Evolutionary conservation across 2,888 invertebrate genomes (phyloP), one percentile per base, ranked within the genome.

Genomic region (Omphaloscelis lunosa): DNA sequence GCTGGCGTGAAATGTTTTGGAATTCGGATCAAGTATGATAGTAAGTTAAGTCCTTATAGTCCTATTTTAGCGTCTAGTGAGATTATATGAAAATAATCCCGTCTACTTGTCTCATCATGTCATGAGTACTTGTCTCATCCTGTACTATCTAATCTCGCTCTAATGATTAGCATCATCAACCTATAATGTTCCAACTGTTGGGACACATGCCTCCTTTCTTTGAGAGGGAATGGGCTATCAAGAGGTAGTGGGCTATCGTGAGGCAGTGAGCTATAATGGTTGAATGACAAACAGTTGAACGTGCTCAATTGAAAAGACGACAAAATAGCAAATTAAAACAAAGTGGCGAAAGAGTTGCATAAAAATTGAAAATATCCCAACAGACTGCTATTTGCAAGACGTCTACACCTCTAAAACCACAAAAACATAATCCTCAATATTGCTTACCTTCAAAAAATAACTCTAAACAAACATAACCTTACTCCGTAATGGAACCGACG

Each of bases 401-500:
- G 7, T 62, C 34, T 45, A 59, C 7, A 20, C 23, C 5, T 75
- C 51, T 41, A 8, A 29, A 7, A n/a, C 34, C 9, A 39, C 59
- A 23, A 45, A 45, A 62, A 62, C 41, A 53, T 51, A 39, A 79
- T 72, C 48, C 61, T 27, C n/a, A 58, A 48, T n/a, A 72, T 53
- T 29, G 23, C 27, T 41, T 39, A 82, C 62, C 63, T 74, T 39
- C 61, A 61, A 70, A 77, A 73, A 70, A 73, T 27, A 65, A 61
- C 75, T 79, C 61, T 27, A 62, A 77, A 67, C 62, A 72, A 77
- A 69, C 34, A 74, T 62, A 81, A 74, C 77, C 81, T 56, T 71
- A 74, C 61, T 73, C 27, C 45, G 56, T 84, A 77, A 85, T 82
- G 73, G 68, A 77, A 75, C 77, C 29, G 41, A 72, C 65, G 67